Evolutionary conservation across 2,888 invertebrate species (phyloP), one percentile per base, ranked within the genome.

Genomic region (Xestia ashworthii): DNA sequence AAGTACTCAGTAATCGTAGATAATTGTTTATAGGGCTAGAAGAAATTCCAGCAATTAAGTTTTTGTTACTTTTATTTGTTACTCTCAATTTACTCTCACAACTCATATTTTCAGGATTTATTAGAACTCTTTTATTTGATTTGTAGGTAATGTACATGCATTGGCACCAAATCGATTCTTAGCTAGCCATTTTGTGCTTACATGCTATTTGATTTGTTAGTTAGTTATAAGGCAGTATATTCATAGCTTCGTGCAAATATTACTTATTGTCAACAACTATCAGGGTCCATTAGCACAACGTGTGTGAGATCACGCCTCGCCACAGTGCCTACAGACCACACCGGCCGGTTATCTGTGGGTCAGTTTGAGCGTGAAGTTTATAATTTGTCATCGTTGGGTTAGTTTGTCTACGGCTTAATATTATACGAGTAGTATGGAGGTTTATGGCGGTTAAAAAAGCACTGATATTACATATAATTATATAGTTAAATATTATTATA

Each of bases 181-280:
- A 60, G 11, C 9, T 5, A 55, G 38, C 3, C 16, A 55, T 65
- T 55, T 55, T 11, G 14, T 38, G 75, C 19, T 12, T 2, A 11
- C 48, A 50, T 41, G 9, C 9, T n/a, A 11, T 69, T 41, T 53
- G n/a, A 41, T 44, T 74, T 60, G 32, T 60, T 32, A 44, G 9
- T 58, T 58, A 25, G 22, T 50, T 46, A 60, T 60, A 50, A 55
- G 12, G 0, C 14, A 70, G 72, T 66, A 84, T 80, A 73, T 75
- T 84, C 84, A 64, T 80, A 55, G 50, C 48, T 60, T 3, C 9
- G 53, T 65, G 22, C 11, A 58, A 72, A 80, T 75, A 84, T 64
- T 71, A 32, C 32, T 32, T 32, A 58, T 53, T n/a, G 50, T 64
- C 72, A 75, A 72, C 74, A 72, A 64, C n/a, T 60, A 73, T 70